Evolutionary conservation across 2,888 invertebrate species (phyloP).

Genomic region (Tanypteryx hageni): DNA sequence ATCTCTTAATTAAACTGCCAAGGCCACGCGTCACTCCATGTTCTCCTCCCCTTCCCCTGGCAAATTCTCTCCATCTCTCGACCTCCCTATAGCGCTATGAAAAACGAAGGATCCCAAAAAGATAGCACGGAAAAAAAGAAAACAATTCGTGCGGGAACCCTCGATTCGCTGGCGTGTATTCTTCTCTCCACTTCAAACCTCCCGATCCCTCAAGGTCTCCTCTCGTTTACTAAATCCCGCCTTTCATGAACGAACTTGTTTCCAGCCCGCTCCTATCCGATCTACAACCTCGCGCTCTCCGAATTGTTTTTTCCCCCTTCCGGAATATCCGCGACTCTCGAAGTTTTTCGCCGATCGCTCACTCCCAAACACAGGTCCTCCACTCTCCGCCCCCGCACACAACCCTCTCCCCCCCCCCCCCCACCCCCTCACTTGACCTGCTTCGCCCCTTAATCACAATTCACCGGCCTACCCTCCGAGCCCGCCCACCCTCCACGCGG

Average conservation of each 20-base stretch:
- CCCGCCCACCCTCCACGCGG: not conserved
- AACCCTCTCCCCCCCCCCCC: too few relatives aligned
- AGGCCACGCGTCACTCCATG: not conserved
- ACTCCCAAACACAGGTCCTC: too few relatives aligned
- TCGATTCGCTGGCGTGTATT: not conserved
- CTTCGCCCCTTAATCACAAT: constrained; percentile 17
- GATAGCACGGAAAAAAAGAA: not conserved
- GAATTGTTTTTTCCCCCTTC: not conserved
- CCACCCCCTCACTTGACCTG: not conserved
- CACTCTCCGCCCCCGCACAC: not conserved
- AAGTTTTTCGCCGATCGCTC: constrained; percentile 1
- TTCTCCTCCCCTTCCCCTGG: not conserved
- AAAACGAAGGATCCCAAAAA: not conserved
- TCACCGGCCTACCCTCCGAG: not conserved
- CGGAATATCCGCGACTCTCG: not conserved
- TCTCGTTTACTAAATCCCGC: not conserved
- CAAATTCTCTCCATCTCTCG: not conserved
- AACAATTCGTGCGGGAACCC: not conserved
- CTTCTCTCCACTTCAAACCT: not conserved
- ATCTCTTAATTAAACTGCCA: constrained; percentile 19
- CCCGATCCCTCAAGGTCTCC: not conserved
- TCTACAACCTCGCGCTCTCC: not conserved
- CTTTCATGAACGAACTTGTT: not conserved
- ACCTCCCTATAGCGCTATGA: not conserved
- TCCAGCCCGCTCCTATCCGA: not conserved